These are phyloP conservation scores for Scaptomyza pallida DNA, from an alignment of 1,140 invertebrate genomes.

Conservation along the genomic window DNA sequence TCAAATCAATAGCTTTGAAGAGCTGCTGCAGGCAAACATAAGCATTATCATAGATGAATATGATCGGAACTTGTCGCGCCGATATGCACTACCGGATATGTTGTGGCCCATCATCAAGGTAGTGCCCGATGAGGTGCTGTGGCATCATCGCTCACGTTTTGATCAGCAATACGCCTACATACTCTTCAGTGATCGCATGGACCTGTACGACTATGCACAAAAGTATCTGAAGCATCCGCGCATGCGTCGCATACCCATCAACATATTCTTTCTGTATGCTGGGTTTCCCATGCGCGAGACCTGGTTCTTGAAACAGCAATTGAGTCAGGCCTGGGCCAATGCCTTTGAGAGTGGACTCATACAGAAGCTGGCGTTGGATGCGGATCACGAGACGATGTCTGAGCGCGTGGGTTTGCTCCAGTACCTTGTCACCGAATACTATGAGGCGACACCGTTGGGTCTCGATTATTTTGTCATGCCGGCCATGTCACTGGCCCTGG, in stretches of 20 bases:
- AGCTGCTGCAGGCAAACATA: constrained; percentile 48
- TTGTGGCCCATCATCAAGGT: constrained; percentile 35
- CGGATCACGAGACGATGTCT: constrained; percentile 56
- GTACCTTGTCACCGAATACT: constrained; percentile 58
- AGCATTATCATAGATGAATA: constrained; percentile 58
- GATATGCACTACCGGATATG: constrained; percentile 54
- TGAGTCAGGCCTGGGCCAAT: constrained; percentile 54
- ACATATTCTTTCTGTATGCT: constrained; percentile 57
- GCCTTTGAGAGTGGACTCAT: constrained; percentile 61
- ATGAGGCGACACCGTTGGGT: constrained; percentile 45
- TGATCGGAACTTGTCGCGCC: constrained; percentile 22
- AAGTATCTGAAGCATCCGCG: constrained; percentile 55
- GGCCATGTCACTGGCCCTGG: constrained; percentile 56
- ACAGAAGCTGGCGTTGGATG: constrained; percentile 57
- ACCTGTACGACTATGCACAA: constrained; percentile 54
- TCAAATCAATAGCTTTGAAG: constrained; percentile 57
- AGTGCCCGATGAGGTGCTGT: constrained; percentile 37
- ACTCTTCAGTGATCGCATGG: constrained; percentile 66
- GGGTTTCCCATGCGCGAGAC: constrained; percentile 63
- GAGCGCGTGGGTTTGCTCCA: constrained; percentile 52
- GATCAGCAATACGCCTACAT: constrained; percentile 62
- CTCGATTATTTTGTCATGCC: constrained; percentile 78
- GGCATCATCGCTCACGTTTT: constrained; percentile 43
- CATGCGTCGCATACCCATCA: constrained; percentile 59
- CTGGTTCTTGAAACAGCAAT: constrained; percentile 57